Conservation (phyloP, 2,113 vertebrate genomes). For the Aspidoscelis tigris region DNA sequence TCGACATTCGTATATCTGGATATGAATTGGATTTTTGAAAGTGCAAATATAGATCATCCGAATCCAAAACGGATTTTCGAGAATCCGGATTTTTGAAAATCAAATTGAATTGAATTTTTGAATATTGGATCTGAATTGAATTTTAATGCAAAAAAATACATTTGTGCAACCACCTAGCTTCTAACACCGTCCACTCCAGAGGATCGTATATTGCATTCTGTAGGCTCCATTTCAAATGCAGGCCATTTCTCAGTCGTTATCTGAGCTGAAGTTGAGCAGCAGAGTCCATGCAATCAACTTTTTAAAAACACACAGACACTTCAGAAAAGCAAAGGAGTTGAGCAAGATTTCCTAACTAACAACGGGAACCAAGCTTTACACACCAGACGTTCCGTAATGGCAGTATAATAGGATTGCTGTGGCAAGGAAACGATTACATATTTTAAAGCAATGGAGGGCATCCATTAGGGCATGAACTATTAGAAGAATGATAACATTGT, state of each 20-base stretch:
- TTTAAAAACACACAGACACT: conserved; percentile 49
- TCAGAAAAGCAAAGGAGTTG: conserved; percentile 69
- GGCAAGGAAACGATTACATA: conserved; percentile 78
- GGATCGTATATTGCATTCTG: neutral
- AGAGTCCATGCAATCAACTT: conserved; percentile 51
- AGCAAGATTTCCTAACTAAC: conserved; percentile 72
- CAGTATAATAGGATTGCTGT: conserved; percentile 78
- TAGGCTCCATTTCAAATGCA: neutral
- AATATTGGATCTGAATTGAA: too few relatives aligned
- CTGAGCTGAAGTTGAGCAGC: conserved; percentile 49
- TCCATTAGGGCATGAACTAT: conserved; percentile 67
- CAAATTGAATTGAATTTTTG: too few relatives aligned
- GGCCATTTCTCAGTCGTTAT: conserved; percentile 48
- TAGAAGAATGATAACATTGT: conserved; percentile 59
- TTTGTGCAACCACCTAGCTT: too few relatives aligned
- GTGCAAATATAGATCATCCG: too few relatives aligned
- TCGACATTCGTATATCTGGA: too few relatives aligned
- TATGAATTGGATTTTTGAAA: too few relatives aligned
- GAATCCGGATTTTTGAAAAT: too few relatives aligned
- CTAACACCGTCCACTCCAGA: too few relatives aligned
- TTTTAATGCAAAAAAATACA: too few relatives aligned
- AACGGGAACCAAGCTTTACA: conserved; percentile 73
- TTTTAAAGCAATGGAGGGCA: conserved; percentile 74
- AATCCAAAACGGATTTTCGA: too few relatives aligned
- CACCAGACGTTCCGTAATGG: conserved; percentile 70